Conservation (phyloP, 2,888 invertebrate species). For the Copidosoma aretas region DNA sequence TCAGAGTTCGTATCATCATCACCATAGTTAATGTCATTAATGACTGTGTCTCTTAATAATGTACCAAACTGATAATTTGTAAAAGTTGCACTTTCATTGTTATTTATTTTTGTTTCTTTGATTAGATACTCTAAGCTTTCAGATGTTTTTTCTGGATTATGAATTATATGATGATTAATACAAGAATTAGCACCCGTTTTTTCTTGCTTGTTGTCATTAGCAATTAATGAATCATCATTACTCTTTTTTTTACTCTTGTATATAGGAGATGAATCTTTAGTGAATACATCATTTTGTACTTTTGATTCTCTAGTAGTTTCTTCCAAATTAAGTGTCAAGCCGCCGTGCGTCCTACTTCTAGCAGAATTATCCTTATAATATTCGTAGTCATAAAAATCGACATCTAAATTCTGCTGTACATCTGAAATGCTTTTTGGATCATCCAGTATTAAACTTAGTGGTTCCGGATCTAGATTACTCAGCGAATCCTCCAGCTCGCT, state of each 20-base stretch:
- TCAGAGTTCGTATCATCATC: slow-evolving; percentile 27
- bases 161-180: slow-evolving; percentile 16
- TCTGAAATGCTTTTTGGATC: slow-evolving; percentile 52
- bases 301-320: slow-evolving; percentile 28
- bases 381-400: slow-evolving; percentile 55
- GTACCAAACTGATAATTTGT: slow-evolving; percentile 26
- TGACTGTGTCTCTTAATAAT: slow-evolving; percentile 31
- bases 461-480: slow-evolving; percentile 53
- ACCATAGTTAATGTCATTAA: slow-evolving; percentile 33
- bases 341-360: slow-evolving; percentile 17
- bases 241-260: slow-evolving; percentile 23
- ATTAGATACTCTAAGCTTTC: slow-evolving; percentile 21
- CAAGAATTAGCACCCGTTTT: slow-evolving; percentile 15
- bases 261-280: slow-evolving; percentile 11
- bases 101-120: slow-evolving; percentile 14
- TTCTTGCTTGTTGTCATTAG: slow-evolving; percentile 17
- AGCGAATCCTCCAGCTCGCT: slow-evolving; percentile 50
- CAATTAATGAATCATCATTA: slow-evolving; percentile 9
- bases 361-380: slow-evolving; percentile 46
- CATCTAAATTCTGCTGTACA: slow-evolving; percentile 46
- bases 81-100: slow-evolving; percentile 22
- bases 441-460: slow-evolving; percentile 55
- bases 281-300: slow-evolving; percentile 37
- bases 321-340: slow-evolving; percentile 28
- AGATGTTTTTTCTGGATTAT: slow-evolving; percentile 15